Conservation (phyloP, 2,797 vertebrate genomes). For the Thaleichthys pacificus region DNA sequence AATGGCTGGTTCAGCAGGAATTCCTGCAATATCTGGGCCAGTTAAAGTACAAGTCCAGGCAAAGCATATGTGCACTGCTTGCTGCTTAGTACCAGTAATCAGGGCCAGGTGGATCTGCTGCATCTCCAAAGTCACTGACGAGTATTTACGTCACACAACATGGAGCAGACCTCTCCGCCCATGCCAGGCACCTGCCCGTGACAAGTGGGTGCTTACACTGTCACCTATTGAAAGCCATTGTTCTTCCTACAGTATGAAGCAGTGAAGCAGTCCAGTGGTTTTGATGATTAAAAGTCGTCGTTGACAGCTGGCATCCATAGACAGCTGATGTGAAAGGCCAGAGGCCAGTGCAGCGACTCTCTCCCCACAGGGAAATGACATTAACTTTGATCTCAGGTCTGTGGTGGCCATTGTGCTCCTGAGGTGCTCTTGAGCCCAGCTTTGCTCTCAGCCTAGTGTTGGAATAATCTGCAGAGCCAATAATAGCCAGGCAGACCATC, state of each 20-base stretch:
- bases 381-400: slow-evolving; percentile 62
- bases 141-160: slow-evolving; percentile 33
- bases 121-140: background rate
- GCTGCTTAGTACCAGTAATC: slow-evolving; percentile 33
- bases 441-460: slow-evolving; percentile 23
- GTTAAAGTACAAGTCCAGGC: slow-evolving; percentile 30
- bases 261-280: slow-evolving; percentile 50
- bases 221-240: slow-evolving; percentile 16
- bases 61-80: slow-evolving; percentile 22
- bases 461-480: slow-evolving; percentile 61
- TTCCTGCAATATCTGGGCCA: slow-evolving; percentile 57
- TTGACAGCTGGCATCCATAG: slow-evolving; percentile 67
- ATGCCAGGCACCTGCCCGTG: background rate
- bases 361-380: slow-evolving; percentile 41
- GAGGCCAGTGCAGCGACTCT: slow-evolving; percentile 47
- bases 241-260: slow-evolving; percentile 29
- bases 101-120: slow-evolving; percentile 6
- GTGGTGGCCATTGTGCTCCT: slow-evolving; percentile 59
- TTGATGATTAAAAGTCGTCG: slow-evolving; percentile 39
- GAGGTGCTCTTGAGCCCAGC: slow-evolving; percentile 54
- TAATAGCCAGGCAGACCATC: slow-evolving; percentile 66
- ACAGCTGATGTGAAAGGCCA: slow-evolving; percentile 57
- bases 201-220: background rate
- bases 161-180: background rate
- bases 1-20: slow-evolving; percentile 69